Evolutionary conservation across 2,797 vertebrate genomes (phyloP).

Genomic region (Molossus molossus): DNA sequence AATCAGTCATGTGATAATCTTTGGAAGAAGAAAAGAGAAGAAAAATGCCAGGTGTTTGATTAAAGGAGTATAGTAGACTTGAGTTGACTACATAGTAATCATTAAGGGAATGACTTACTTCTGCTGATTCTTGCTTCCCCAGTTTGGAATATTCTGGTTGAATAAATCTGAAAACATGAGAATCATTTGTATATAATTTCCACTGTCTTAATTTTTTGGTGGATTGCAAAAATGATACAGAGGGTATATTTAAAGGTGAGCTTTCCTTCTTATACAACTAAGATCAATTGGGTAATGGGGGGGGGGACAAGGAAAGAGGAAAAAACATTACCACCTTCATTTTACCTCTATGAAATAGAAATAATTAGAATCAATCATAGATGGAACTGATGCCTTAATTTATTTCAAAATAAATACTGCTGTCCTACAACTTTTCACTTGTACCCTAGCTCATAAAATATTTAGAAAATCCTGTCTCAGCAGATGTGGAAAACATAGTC

Average conservation of each 20-base stretch:
- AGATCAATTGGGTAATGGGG: neutral
- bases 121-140: neutral
- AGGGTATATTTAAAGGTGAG: neutral
- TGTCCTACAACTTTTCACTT: neutral
- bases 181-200: slow-evolving; percentile 28
- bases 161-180: neutral
- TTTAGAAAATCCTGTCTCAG: slow-evolving; percentile 75
- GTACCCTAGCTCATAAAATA: slow-evolving; percentile 65
- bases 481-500: slow-evolving; percentile 70
- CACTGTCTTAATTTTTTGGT: neutral
- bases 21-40: neutral
- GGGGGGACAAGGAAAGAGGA: neutral
- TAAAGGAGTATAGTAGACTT: neutral
- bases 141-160: neutral
- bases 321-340: neutral
- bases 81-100: neutral
- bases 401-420: slow-evolving; percentile 43
- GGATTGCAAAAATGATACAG: neutral
- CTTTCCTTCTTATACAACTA: neutral
- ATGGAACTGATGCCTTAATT: neutral
- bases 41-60: neutral
- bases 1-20: neutral
- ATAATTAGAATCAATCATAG: slow-evolving; percentile 7
- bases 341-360: slow-evolving; percentile 21
- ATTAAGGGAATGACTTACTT: neutral